Evolutionary conservation across 2,797 vertebrate genomes (phyloP).

Genomic region (Pterois miles): DNA sequence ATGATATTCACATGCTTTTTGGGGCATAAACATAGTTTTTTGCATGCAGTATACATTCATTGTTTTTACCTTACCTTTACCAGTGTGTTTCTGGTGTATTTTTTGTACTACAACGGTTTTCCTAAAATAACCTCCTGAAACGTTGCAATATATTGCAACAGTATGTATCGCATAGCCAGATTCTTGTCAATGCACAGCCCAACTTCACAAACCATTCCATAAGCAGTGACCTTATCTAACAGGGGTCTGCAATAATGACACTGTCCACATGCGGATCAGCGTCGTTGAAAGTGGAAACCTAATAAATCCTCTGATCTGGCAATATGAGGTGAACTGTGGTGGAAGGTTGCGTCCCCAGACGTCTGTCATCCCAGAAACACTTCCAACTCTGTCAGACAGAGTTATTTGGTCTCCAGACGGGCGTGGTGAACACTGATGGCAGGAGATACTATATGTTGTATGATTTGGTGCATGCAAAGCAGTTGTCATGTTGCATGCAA

Average conservation of each 20-base stretch:
- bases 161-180: too few relatives aligned
- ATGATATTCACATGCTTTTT: too few relatives aligned
- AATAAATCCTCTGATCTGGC: constrained; percentile 21
- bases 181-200: too few relatives aligned
- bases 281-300: constrained; percentile 34
- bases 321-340: constrained; percentile 29
- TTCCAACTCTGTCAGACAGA: constrained; percentile 10
- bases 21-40: too few relatives aligned
- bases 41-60: too few relatives aligned
- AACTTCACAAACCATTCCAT: constrained; percentile 26
- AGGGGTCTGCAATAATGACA: constrained; percentile 42
- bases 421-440: constrained; percentile 26
- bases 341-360: neutral
- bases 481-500: constrained; percentile 22
- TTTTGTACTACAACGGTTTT: too few relatives aligned
- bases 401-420: constrained; percentile 10
- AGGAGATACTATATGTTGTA: constrained; percentile 8
- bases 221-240: constrained; percentile 46
- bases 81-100: too few relatives aligned
- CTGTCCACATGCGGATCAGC: constrained; percentile 16
- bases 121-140: too few relatives aligned
- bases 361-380: constrained; percentile 11
- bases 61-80: too few relatives aligned
- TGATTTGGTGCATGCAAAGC: constrained; percentile 18
- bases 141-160: too few relatives aligned